These are phyloP conservation scores for Rotaria macrura DNA, from an alignment of 2,888 invertebrate species.

Conservation along the genomic window DNA sequence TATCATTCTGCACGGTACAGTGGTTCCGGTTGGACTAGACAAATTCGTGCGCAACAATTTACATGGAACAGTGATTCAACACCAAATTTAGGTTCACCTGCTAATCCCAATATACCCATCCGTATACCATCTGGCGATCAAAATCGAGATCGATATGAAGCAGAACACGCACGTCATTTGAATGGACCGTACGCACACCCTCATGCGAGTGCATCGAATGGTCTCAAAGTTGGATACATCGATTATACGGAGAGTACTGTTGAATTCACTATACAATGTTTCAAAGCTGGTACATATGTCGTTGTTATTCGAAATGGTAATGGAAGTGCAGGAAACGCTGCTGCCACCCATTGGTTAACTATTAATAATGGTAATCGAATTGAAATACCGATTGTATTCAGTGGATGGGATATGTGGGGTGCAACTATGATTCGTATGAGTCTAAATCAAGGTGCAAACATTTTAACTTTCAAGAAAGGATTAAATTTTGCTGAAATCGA, in stretches of 20 bases:
- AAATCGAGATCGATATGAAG: background rate
- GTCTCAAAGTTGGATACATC: slow-evolving; percentile 9
- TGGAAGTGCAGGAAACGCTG: background rate
- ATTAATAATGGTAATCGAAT: background rate
- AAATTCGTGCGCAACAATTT: background rate
- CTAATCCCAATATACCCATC: background rate
- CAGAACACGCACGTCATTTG: background rate
- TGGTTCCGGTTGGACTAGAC: slow-evolving; percentile 2
- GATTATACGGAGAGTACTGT: background rate
- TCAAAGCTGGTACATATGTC: background rate
- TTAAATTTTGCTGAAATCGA: background rate
- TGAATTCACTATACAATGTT: slow-evolving; percentile 6
- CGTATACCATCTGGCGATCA: background rate
- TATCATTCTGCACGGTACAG: background rate
- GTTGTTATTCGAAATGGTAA: background rate
- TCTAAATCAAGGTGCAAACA: background rate
- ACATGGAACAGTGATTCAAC: background rate
- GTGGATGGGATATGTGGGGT: slow-evolving; percentile 14
- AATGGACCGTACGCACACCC: background rate
- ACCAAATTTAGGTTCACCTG: background rate
- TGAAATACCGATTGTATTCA: background rate
- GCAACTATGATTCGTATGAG: background rate
- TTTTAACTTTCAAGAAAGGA: background rate
- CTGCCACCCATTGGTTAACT: background rate
- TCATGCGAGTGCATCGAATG: background rate